These are phyloP conservation scores for Bergia sp. DNA, from an alignment of 92 coral and sea anemone genomes.

Conservation along the genomic window DNA sequence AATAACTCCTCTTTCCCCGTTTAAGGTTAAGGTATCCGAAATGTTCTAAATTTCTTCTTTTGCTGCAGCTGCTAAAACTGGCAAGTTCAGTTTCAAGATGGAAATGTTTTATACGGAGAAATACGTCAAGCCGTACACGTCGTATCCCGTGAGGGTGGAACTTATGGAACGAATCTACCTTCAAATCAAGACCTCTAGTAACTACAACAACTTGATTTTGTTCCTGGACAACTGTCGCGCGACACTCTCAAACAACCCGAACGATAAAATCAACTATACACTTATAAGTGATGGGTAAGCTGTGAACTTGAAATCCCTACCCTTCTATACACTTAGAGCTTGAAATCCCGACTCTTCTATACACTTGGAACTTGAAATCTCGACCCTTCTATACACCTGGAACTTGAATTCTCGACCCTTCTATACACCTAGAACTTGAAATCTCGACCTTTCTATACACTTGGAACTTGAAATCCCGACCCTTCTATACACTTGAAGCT, in stretches of 20 bases:
- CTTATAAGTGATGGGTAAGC: constrained; percentile 31
- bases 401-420: too few species aligned
- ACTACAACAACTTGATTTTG: constrained; percentile 21
- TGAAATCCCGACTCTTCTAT: too few species aligned
- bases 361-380: too few species aligned
- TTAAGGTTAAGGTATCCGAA: not conserved
- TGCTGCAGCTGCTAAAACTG: not conserved
- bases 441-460: too few species aligned
- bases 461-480: too few species aligned
- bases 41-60: not conserved
- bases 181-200: not conserved
- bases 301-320: not conserved
- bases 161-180: constrained; percentile 21
- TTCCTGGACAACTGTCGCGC: constrained; percentile 38
- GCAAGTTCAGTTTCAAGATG: constrained; percentile 26
- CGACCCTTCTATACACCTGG: too few species aligned
- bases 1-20: not conserved
- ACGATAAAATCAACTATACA: constrained; percentile 13
- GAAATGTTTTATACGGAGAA: constrained; percentile 17
- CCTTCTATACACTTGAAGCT: too few species aligned
- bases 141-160: constrained; percentile 22
- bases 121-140: constrained; percentile 7
- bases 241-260: constrained; percentile 15
- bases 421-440: too few species aligned
- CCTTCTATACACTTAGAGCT: too few species aligned